Evolutionary conservation across 2,888 invertebrate genomes (phyloP).

Genomic region (Scaptomyza flava): DNA sequence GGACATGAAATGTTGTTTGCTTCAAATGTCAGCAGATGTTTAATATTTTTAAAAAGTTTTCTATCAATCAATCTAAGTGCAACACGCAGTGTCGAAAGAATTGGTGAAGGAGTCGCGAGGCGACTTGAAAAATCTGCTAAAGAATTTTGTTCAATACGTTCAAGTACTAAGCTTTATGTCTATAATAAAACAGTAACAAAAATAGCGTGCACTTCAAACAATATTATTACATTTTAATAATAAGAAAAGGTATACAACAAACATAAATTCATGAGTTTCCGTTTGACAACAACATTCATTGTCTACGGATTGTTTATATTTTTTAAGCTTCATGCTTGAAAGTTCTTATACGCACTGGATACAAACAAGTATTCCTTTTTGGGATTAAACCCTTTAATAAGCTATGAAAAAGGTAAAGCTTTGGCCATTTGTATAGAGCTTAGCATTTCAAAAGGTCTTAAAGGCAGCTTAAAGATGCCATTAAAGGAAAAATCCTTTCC

Average conservation of each 20-base stretch:
- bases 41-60: background rate
- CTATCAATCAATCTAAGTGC: background rate
- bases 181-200: too few species aligned
- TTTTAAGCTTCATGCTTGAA: too few species aligned
- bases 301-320: background rate
- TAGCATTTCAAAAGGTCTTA: slow-evolving; percentile 14
- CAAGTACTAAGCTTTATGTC: too few species aligned
- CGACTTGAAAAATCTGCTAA: background rate
- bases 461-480: slow-evolving; percentile 17
- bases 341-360: too few species aligned
- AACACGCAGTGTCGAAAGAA: background rate
- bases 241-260: too few species aligned
- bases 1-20: background rate
- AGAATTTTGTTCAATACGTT: too few species aligned
- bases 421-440: background rate
- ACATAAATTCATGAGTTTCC: too few species aligned
- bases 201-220: too few species aligned
- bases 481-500: slow-evolving; percentile 8
- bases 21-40: background rate
- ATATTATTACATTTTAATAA: too few species aligned
- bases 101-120: background rate
- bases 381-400: slow-evolving; percentile 4
- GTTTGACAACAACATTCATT: background rate
- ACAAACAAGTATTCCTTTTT: background rate
- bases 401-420: slow-evolving; percentile 1